Percentiles rank a stretch among this genome's conserved stretches.
Evolutionary conservation across 2,888 invertebrate species (phyloP).

Genomic region (Adelognathus sp.): DNA sequence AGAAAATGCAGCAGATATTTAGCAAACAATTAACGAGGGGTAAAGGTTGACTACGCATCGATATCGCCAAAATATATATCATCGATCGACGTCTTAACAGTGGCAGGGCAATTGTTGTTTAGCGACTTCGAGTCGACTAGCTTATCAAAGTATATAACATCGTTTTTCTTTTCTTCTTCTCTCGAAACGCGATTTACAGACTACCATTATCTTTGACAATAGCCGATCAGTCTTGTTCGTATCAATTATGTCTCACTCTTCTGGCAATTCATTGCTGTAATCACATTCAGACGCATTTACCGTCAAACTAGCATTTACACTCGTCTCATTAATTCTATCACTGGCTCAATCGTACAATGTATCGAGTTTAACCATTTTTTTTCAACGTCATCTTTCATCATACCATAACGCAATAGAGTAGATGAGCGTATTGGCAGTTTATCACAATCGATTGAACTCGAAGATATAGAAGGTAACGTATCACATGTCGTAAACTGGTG

Average conservation of each 20-base stretch:
- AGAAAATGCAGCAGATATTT: slow-evolving; percentile 33
- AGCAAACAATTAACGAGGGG: slow-evolving; percentile 15
- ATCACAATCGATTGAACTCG: slow-evolving; percentile 50
- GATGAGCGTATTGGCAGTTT: slow-evolving; percentile 45
- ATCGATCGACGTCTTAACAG: slow-evolving; percentile 13
- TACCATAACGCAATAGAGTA: slow-evolving; percentile 35
- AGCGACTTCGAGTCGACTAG: slow-evolving; percentile 63
- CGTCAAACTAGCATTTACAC: slow-evolving; percentile 14
- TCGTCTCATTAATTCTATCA: slow-evolving; percentile 40
- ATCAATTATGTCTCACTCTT: slow-evolving; percentile 56
- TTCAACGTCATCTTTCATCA: slow-evolving; percentile 9
- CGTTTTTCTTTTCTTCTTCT: slow-evolving; percentile 28
- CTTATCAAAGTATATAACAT: slow-evolving; percentile 75
- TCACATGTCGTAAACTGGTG: slow-evolving; percentile 4
- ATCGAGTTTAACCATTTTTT: slow-evolving; percentile 43
- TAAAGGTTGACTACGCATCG: slow-evolving; percentile 22
- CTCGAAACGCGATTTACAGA: slow-evolving; percentile 53
- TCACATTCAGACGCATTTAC: slow-evolving; percentile 49
- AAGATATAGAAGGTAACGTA: slow-evolving; percentile 16
- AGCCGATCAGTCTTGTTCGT: slow-evolving; percentile 73
- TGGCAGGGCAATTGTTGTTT: slow-evolving; percentile 10
- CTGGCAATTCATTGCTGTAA: slow-evolving; percentile 57
- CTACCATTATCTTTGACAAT: slow-evolving; percentile 69
- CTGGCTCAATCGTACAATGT: slow-evolving; percentile 27
- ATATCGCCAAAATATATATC: slow-evolving; percentile 31